Evolutionary conservation across 2,113 vertebrate genomes (phyloP), one percentile per base, ranked within the genome.

Genomic region (Dermatemys mawii): DNA sequence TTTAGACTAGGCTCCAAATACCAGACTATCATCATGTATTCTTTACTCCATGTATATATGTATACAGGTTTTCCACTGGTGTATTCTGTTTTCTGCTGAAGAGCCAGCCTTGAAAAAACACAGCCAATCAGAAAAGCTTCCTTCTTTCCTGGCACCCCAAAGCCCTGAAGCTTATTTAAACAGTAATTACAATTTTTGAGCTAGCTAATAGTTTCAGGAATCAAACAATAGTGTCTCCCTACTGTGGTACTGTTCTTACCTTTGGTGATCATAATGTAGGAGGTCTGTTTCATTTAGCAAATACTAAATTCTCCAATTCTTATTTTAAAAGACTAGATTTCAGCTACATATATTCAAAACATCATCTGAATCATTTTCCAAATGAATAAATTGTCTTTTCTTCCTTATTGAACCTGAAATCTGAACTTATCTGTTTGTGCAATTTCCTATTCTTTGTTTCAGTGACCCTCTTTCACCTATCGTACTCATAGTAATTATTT

Each of bases 321-420:
- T 16, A 14, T 1, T 55, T 86, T 83, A 86, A 60, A 81, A 32
- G 10, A 27, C 76, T 78, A 90, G 35, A 88, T 97, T 95, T 95
- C 89, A 96, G 86, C 78, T 44, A n/a, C 8, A 41, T 24, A 35
- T 41, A 67, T 76, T 92, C 94, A 93, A 97, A 94, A 94, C 22
- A 94, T 94, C 95, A 86, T 57, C 24, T 32, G 94, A 95, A 83
- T 97, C 54, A 95, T 97, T 97, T 98, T 97, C 97, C 87, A 98
- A 98, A 97, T 96, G 95, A 98, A 97, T 95, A 97, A 97, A 97
- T 97, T 96, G 91, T 93, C 94, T 97, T 98, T 98, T 98, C 94
- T 97, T 97, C 95, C 94, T 97, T 90, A 54, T 73, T 97, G 97
- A 97, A 97, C 92, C 95, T 97, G 95, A 95, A 95, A 97, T 97